Evolutionary conservation across 1,140 invertebrate genomes (phyloP), one percentile per base, ranked within the genome.

Genomic region (Palaemon carinicauda): DNA sequence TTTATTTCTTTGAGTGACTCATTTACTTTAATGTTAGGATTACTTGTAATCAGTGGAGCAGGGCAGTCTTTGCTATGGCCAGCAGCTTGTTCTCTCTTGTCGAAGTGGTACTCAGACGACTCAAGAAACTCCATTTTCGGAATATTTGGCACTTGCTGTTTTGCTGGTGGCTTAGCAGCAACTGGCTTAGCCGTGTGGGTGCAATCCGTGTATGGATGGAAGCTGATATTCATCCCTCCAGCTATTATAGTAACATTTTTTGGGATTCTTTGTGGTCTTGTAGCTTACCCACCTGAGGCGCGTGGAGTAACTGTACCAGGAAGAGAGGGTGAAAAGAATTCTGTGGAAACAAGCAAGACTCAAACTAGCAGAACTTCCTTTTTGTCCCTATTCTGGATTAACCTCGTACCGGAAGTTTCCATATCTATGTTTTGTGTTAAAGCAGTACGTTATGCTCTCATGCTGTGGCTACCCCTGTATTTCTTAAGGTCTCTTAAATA

Each of bases 401-500:
- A 91, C n/a, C 91, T 91, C 89, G 90, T 93, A 31, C 89, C 91
- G 17, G 92, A 93, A 88, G 90, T 93, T 29, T 91, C 93, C n/a
- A 77, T 92, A 29, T 91, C 91, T 27, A 91, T 93, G 53, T 91
- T 93, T 81, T 93, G 92, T 87, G 89, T 93, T 3, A 93, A 93
- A 89, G 89, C 93, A 50, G 92, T 93, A 7, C 91, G 93, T 21
- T 93, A 93, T 89, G 91, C 91, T 83, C 92, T 93, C 91, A 92
- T 92, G 88, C 92, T 93, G 91, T 93, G 92, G 93, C 89, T 93
- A 51, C 93, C 93, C 4, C 90, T 93, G 91, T 93, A 92, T 89
- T 89, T 93, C 9, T 89, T 91, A 33, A 90, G 93, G 80, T 90
- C 92, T 90, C 89, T 93, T n/a, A 89, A 92, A 41, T 93, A 93